Base-by-base conservation (phyloP, 2,888 invertebrate species). In the Dexiosoma caninum region DNA sequence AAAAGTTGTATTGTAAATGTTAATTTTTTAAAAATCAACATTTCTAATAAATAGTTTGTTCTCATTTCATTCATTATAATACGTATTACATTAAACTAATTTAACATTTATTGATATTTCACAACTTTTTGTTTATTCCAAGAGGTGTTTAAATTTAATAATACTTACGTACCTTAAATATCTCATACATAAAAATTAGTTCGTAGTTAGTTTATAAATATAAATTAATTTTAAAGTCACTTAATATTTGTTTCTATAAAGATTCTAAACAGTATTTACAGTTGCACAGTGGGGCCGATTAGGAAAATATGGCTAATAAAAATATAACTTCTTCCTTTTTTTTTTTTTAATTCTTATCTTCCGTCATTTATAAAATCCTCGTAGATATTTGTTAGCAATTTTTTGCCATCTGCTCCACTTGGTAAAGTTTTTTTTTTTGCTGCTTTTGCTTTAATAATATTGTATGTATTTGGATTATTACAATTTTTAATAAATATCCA, bases 31-130 rank as follows among this genome's bases (percentile, higher is more conserved):
- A 46, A 77, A 70, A 53, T n/a, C 37, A 67, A 67, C 60, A 66
- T 5, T 37, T 49, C n/a, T n/a, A n/a, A n/a, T n/a, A n/a, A n/a
- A n/a, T n/a, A n/a, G n/a, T n/a, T n/a, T n/a, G n/a, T n/a, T n/a
- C n/a, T n/a, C n/a, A n/a, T n/a, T n/a, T n/a, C n/a, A n/a, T n/a
- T n/a, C n/a, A n/a, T n/a, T n/a, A n/a, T n/a, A n/a, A n/a, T n/a
- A n/a, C n/a, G n/a, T n/a, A n/a, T n/a, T n/a, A n/a, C 32, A 30
- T 59, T 74, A 59, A 77, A 77, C 35, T 67, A 44, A 14, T 69
- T 62, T 59, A 81, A 81, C 72, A 86, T 84, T 88, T 88, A 88
- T 87, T 87, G 86, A 87, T 85, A 83, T 77, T 85, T 88, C 88
- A 88, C 88, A 88, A 88, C 87, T 85, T 85, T 84, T 82, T 83